Evolutionary conservation across 2,113 vertebrate species (phyloP).

Genomic region (Plectropomus leopardus): DNA sequence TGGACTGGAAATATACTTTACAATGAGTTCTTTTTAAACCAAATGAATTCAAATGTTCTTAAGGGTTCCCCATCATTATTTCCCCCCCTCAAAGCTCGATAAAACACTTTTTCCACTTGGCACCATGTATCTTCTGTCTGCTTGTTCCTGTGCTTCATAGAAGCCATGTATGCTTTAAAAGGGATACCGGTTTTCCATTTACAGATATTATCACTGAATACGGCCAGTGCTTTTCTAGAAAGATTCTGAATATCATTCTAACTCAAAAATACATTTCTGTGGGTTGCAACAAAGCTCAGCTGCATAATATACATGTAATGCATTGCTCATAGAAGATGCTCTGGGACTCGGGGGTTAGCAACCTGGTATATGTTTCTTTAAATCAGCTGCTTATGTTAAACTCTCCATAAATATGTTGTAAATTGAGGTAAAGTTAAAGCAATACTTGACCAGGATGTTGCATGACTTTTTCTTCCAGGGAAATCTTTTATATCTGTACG

Average conservation of each 20-base stretch:
- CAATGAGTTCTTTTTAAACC: constrained; percentile 25
- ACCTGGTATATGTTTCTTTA: constrained; percentile 10
- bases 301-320: background rate
- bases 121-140: constrained; percentile 10
- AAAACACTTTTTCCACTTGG: background rate
- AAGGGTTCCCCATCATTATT: background rate
- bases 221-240: background rate
- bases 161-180: constrained; percentile 13
- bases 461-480: background rate
- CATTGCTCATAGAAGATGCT: background rate
- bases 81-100: background rate
- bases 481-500: constrained; percentile 7
- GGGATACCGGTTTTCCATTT: background rate
- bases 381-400: background rate
- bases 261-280: constrained; percentile 13
- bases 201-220: constrained; percentile 8
- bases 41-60: constrained; percentile 19
- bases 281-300: constrained; percentile 17
- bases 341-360: background rate
- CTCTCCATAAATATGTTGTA: background rate
- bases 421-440: background rate
- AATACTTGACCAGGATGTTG: background rate
- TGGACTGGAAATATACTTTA: background rate
- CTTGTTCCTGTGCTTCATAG: constrained; percentile 13
- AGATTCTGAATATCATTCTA: constrained; percentile 16